Conservation (phyloP, 2,888 invertebrate genomes). For the Dichetophora obliterata region DNA sequence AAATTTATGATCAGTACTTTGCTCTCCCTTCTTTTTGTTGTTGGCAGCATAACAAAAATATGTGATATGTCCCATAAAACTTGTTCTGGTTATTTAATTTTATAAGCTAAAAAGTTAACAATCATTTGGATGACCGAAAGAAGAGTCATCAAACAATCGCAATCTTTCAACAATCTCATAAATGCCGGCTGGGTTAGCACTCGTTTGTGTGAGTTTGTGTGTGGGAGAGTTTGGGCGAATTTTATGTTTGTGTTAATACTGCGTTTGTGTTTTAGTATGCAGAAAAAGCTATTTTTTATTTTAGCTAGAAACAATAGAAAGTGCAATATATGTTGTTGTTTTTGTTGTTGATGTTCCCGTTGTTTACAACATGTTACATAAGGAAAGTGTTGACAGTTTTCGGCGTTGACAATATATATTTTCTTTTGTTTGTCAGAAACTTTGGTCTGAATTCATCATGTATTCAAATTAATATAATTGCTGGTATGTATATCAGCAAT, state of each 20-base stretch:
- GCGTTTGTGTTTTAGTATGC: not conserved
- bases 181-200: too few species aligned
- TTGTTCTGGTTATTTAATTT: too few species aligned
- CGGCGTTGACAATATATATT: not conserved
- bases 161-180: too few species aligned
- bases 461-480: not conserved
- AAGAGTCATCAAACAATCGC: too few species aligned
- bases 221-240: not conserved
- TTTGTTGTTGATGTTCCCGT: not conserved
- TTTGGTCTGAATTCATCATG: too few species aligned
- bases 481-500: not conserved
- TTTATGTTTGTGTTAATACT: not conserved
- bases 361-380: constrained; percentile 2
- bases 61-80: too few species aligned
- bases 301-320: constrained; percentile 10
- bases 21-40: too few species aligned
- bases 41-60: too few species aligned
- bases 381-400: constrained; percentile 13
- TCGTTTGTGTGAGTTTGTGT: not conserved
- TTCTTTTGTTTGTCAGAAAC: not conserved
- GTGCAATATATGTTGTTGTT: constrained; percentile 15
- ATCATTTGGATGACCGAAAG: too few species aligned
- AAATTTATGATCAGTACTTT: too few species aligned
- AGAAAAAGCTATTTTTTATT: not conserved
- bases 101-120: too few species aligned